Evolutionary conservation across 2,888 invertebrate species (phyloP).

Genomic region (Amphimallon solstitiale): DNA sequence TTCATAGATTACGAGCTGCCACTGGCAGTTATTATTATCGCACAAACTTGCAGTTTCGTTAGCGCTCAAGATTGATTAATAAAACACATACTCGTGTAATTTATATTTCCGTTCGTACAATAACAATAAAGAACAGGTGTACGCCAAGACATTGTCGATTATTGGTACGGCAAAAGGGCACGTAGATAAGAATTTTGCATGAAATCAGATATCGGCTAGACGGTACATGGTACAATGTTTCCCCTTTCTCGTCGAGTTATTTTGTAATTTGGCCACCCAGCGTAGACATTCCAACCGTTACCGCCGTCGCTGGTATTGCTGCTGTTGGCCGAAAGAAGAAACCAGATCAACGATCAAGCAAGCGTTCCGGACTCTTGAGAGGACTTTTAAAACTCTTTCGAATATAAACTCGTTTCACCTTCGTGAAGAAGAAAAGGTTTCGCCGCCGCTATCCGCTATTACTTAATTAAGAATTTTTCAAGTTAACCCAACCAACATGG

Average conservation of each 20-base stretch:
- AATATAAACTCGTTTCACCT: slow-evolving; percentile 28
- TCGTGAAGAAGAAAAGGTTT: slow-evolving; percentile 23
- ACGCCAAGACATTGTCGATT: neutral
- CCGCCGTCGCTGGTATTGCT: too few species aligned
- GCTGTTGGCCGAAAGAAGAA: slow-evolving; percentile 25
- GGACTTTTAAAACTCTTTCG: neutral
- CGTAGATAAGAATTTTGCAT: slow-evolving; percentile 29
- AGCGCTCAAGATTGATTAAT: too few species aligned
- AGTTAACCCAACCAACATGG: neutral
- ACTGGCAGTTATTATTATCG: neutral
- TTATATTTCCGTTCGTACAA: neutral
- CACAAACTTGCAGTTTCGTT: neutral
- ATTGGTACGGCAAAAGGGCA: neutral
- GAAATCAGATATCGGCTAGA: slow-evolving; percentile 30
- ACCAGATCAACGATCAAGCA: slow-evolving; percentile 31
- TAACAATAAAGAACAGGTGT: neutral
- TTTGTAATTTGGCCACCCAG: slow-evolving; percentile 39
- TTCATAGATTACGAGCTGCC: too few species aligned
- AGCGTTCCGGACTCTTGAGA: slow-evolving; percentile 10
- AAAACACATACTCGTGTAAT: neutral
- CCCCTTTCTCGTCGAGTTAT: slow-evolving; percentile 13
- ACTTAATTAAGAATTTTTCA: slow-evolving; percentile 25
- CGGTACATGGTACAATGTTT: slow-evolving; percentile 1
- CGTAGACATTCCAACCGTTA: slow-evolving; percentile 24
- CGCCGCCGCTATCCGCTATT: slow-evolving; percentile 11